These are phyloP conservation scores for Actenoides hombroni DNA, from an alignment of 2,113 vertebrate species.

Conservation along the genomic window DNA sequence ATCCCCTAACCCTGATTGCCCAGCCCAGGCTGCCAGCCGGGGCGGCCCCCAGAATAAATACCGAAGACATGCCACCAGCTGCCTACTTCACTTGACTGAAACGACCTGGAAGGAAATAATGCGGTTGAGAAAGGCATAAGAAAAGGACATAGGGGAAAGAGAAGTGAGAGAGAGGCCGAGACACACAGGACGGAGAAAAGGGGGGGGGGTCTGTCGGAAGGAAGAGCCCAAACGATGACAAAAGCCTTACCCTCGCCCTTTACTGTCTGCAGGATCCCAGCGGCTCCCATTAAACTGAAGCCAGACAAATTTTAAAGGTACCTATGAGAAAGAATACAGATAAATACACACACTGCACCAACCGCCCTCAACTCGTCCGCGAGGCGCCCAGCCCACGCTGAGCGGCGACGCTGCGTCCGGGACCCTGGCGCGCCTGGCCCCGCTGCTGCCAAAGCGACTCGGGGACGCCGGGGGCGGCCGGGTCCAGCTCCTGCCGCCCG, in stretches of 20 bases:
- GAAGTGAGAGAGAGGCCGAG: conserved; percentile 72
- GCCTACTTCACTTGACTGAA: conserved; percentile 88
- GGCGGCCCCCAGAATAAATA: conserved; percentile 57
- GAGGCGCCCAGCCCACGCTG: conserved; percentile 10
- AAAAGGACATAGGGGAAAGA: conserved; percentile 71
- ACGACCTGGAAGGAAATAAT: conserved; percentile 96
- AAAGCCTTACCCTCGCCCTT: conserved; percentile 98
- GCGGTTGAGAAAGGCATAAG: conserved; percentile 85
- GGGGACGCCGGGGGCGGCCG: accelerated
- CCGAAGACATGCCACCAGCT: conserved; percentile 82
- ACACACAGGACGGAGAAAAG: conserved; percentile 79
- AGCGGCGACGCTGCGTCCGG: accelerated
- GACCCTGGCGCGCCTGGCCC: not conserved
- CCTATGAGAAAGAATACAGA: conserved; percentile 99
- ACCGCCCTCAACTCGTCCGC: conserved; percentile 32
- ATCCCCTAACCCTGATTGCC: conserved; percentile 86
- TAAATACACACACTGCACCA: conserved; percentile 85
- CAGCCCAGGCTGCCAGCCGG: conserved; percentile 76
- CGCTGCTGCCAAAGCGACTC: not conserved
- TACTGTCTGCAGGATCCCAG: conserved; percentile 86
- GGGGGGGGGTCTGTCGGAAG: conserved; percentile 76
- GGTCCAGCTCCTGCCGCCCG: accelerated
- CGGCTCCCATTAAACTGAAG: conserved; percentile 97
- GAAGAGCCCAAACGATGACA: conserved; percentile 91
- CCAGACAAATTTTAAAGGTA: conserved; percentile 98